phyloP scores from a whole-genome alignment of 2,888 invertebrate genomes.

The Molanna angustata region DNA sequence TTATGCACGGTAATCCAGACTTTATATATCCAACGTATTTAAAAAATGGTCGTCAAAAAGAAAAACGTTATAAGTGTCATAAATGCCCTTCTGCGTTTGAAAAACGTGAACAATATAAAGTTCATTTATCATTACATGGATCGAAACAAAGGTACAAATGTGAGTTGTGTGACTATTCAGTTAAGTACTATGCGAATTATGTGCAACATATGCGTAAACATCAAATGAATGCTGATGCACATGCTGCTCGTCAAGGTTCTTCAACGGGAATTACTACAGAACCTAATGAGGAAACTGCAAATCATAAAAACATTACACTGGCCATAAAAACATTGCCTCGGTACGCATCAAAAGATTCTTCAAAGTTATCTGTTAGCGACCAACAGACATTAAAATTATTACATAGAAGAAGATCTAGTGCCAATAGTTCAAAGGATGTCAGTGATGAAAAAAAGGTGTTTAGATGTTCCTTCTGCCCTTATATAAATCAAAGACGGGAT shows the following conservation, averaged over 20 bases:
- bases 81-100: slow-evolving; percentile 88
- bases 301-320: slow-evolving; percentile 37
- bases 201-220: slow-evolving; percentile 81
- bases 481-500: slow-evolving; percentile 69
- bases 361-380: slow-evolving; percentile 59
- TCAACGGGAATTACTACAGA: slow-evolving; percentile 40
- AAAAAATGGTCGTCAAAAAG: slow-evolving; percentile 71
- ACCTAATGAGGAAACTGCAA: slow-evolving; percentile 39
- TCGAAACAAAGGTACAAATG: slow-evolving; percentile 81
- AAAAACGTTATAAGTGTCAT: slow-evolving; percentile 77
- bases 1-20: slow-evolving; percentile 73
- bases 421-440: slow-evolving; percentile 43
- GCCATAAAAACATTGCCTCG: slow-evolving; percentile 34
- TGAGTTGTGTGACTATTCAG: slow-evolving; percentile 83
- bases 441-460: slow-evolving; percentile 61
- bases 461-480: slow-evolving; percentile 78
- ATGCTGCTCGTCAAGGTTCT: slow-evolving; percentile 50
- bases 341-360: slow-evolving; percentile 44
- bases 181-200: slow-evolving; percentile 81
- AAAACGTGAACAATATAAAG: slow-evolving; percentile 79
- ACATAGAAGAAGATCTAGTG: slow-evolving; percentile 54
- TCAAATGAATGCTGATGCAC: slow-evolving; percentile 66
- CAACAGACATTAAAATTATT: slow-evolving; percentile 60
- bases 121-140: slow-evolving; percentile 79
- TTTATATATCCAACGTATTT: slow-evolving; percentile 73